Evolutionary conservation across 2,797 vertebrate species (phyloP), one percentile per base, ranked within the genome.

Genomic region (Argyrosomus regius): DNA sequence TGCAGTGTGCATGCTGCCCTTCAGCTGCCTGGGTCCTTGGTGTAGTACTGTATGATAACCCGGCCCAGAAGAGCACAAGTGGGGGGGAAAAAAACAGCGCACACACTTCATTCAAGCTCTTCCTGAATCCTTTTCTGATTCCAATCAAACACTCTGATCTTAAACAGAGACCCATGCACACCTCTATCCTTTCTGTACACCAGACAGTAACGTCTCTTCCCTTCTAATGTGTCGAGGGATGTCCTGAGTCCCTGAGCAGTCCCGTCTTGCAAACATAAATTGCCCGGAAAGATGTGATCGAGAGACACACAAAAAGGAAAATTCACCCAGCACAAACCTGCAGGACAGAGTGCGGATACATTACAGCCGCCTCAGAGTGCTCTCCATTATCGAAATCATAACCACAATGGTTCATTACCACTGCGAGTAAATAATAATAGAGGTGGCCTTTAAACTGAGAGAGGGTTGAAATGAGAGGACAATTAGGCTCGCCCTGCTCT

Each of bases 391-490:
- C n/a, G 2, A 65, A 86, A 83, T 80, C 81, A 78, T 78, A 70
- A 80, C 81, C 74, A 73, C 77, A 67, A 77, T 56, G 81, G 64
- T 64, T 85, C 83, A 81, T 88, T 79, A 81, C 69, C 73, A 67
- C 75, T 26, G 68, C 17, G 73, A 86, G 77, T 78, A 87, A 89
- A 92, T 85, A 89, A 86, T 70, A 84, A 88, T 41, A 64, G 82
- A 79, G 48, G 6, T 80, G 82, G 82, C 87, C 80, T 89, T 89
- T 69, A 70, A 39, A 64, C 66, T 49, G 78, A 82, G 69, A 73
- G 48, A 65, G 72, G 35, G 59, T 59, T 67, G 77, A 63, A 81
- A 88, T 14, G 72, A 81, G 61, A 83, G 61, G 79, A 87, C 87
- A 81, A 85, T 90, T 81, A 81, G 75, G 35, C 72, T 82, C 75